Percentiles rank a stretch among this genome's conserved stretches.
Evolutionary conservation across 2,113 vertebrate species (phyloP).

Genomic region (Condylura cristata): DNA sequence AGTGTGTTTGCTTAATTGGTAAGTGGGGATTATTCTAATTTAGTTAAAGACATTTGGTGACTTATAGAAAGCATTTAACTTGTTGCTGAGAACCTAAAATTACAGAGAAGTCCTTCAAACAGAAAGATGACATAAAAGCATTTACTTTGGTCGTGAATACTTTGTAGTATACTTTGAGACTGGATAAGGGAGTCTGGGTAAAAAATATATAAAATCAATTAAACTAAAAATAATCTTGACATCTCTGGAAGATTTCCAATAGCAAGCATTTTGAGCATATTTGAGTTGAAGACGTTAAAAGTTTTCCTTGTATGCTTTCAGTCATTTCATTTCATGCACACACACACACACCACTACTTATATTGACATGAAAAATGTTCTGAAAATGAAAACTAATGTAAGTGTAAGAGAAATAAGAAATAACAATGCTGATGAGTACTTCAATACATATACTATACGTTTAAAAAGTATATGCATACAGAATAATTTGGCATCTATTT

Average conservation of each 20-base stretch:
- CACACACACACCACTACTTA: background rate
- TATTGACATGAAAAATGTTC: background rate
- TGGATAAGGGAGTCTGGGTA: background rate
- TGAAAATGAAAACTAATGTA: background rate
- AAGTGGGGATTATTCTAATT: background rate
- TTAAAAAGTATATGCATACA: background rate
- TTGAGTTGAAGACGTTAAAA: background rate
- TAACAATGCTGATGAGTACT: background rate
- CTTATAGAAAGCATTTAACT: slow-evolving; percentile 40
- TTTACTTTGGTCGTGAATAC: slow-evolving; percentile 14
- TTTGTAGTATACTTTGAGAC: background rate
- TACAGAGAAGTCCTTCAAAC: slow-evolving; percentile 7
- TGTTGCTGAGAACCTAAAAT: background rate
- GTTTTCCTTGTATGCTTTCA: background rate
- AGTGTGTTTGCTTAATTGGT: background rate
- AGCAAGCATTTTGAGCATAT: background rate
- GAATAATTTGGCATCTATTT: background rate
- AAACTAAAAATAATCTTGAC: background rate
- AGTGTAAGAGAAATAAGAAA: background rate
- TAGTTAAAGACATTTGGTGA: background rate
- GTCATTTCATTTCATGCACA: background rate
- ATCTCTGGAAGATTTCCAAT: background rate
- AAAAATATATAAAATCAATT: background rate
- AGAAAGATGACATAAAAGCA: slow-evolving; percentile 14
- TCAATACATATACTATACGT: background rate